A percentile compares a stretch with the other conserved stretches of the same genome.
Conservation (phyloP, 2,888 invertebrate species). For the Eupithecia subumbrata region DNA sequence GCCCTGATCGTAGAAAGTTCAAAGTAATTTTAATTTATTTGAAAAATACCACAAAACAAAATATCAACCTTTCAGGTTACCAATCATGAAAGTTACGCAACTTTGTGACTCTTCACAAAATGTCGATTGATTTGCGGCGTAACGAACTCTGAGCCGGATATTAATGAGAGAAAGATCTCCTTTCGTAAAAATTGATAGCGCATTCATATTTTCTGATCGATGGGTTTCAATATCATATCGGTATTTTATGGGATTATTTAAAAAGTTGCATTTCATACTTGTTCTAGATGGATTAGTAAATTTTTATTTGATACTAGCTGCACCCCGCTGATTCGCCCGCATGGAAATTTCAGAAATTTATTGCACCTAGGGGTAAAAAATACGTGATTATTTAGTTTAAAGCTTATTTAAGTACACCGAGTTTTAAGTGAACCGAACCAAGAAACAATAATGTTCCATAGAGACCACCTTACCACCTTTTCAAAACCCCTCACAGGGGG, state of each 20-base stretch:
- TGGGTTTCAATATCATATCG: not conserved
- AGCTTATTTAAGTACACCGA: no score
- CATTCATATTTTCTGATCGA: conserved; percentile 1
- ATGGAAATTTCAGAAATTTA: no score
- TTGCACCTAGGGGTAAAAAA: no score
- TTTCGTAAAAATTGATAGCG: conserved; percentile 12
- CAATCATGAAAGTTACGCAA: conserved; percentile 14
- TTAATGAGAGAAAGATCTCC: conserved; percentile 11
- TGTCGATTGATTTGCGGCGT: conserved; percentile 24
- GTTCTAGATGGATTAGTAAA: not conserved
- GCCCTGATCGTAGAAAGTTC: not conserved
- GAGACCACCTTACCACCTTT: no score
- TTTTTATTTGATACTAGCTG: not conserved
- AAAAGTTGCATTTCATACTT: not conserved
- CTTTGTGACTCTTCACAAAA: conserved; percentile 17
- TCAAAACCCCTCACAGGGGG: no score
- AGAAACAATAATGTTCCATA: no score
- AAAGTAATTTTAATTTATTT: not conserved
- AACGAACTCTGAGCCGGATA: conserved; percentile 17
- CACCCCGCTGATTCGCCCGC: no score
- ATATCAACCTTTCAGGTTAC: not conserved
- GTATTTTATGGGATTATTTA: not conserved
- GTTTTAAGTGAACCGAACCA: no score
- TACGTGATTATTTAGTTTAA: no score
- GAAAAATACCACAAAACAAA: not conserved